Percentiles rank a stretch among this genome's conserved stretches.
phyloP scores from a whole-genome alignment of 2,113 vertebrate genomes.

The Halcyon senegalensis region DNA sequence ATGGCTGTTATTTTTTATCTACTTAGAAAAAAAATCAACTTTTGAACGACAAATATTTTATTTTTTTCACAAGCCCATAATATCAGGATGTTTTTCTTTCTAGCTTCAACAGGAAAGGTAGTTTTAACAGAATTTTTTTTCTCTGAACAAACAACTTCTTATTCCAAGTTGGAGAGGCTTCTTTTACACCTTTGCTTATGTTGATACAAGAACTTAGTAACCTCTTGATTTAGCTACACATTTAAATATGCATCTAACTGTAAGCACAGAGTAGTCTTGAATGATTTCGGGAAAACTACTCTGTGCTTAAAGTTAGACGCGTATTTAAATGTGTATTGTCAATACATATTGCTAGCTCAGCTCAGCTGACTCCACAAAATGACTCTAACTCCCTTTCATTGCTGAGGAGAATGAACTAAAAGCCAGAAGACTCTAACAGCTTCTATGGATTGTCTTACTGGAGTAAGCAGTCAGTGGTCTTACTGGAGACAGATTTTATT shows the following conservation, averaged over 20 bases:
- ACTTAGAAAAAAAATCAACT: slow-evolving; percentile 4
- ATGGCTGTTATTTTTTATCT: slow-evolving; percentile 1
- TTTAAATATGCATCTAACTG: not conserved
- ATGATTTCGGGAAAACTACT: not conserved
- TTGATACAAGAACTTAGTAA: not conserved
- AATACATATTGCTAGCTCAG: not conserved
- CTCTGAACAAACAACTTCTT: not conserved
- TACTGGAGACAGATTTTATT: not conserved
- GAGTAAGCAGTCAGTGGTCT: not conserved
- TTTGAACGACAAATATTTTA: slow-evolving; percentile 6
- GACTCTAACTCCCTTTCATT: not conserved
- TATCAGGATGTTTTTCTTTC: slow-evolving; percentile 25
- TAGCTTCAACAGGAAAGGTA: not conserved
- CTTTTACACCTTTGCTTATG: not conserved
- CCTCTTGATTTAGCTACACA: not conserved
- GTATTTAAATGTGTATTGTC: not conserved
- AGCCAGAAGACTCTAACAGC: not conserved
- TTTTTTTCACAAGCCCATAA: slow-evolving; percentile 14
- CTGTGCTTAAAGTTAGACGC: not conserved
- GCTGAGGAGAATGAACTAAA: not conserved
- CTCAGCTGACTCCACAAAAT: not conserved
- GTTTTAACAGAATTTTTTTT: slow-evolving; percentile 21
- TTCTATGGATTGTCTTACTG: not conserved
- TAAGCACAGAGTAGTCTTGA: not conserved
- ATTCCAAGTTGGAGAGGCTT: not conserved